These are phyloP conservation scores for Globia sparganii DNA, from an alignment of 2,888 invertebrate genomes.

Conservation along the genomic window DNA sequence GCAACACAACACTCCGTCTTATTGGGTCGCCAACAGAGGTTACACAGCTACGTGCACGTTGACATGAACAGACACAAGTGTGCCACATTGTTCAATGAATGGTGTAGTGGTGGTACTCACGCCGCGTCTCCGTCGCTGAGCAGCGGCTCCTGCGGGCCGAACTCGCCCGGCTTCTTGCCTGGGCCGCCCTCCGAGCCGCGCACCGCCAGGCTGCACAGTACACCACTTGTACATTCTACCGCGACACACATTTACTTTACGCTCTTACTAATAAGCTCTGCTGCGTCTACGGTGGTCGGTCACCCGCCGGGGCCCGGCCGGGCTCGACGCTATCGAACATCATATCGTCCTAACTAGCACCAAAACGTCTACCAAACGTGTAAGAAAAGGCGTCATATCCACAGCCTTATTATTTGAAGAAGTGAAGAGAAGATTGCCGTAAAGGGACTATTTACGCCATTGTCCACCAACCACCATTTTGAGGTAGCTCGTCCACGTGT, in stretches of 20 bases:
- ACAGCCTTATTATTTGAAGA: background rate
- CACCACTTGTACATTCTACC: conserved; percentile 29
- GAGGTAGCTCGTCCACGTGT: no score
- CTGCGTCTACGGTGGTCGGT: background rate
- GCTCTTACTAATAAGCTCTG: background rate
- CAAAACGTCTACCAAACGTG: background rate
- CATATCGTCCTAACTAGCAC: no score
- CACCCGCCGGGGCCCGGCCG: background rate
- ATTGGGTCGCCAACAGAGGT: no score
- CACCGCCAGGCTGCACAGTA: conserved; percentile 92
- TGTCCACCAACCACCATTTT: background rate
- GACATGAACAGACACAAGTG: no score
- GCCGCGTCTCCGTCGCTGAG: conserved; percentile 93
- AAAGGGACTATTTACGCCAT: background rate
- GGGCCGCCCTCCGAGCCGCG: conserved; percentile 93
- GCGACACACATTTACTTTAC: background rate
- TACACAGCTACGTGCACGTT: no score
- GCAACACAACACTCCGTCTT: conserved; percentile 73
- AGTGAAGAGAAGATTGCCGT: background rate
- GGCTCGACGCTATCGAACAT: background rate
- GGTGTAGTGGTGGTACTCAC: conserved; percentile 89
- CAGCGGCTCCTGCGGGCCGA: conserved; percentile 92
- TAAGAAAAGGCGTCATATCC: background rate
- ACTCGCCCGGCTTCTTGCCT: conserved; percentile 91
- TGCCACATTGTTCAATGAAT: no score